These are phyloP conservation scores for Protonibea diacanthus DNA, from an alignment of 2,797 vertebrate genomes.

Conservation along the genomic window DNA sequence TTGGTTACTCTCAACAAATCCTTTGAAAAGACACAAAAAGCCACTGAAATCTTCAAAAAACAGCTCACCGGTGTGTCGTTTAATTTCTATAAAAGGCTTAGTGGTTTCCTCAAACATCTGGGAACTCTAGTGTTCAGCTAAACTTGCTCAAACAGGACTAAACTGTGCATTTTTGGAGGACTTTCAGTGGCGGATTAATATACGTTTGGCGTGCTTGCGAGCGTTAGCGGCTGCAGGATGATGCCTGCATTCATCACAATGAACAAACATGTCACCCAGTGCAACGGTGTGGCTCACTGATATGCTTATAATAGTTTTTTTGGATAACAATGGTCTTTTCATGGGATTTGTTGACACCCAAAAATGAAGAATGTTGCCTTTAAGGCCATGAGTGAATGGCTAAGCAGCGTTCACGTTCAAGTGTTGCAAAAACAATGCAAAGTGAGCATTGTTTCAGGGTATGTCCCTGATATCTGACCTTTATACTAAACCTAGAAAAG, in stretches of 20 bases:
- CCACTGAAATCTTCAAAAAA: too few relatives aligned
- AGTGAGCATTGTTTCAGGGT: conserved; percentile 41
- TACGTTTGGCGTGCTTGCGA: conserved; percentile 1
- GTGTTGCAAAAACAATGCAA: conserved; percentile 42
- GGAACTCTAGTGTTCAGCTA: too few relatives aligned
- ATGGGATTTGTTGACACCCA: conserved; percentile 22
- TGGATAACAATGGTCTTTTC: conserved; percentile 20
- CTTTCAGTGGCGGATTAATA: conserved; percentile 14
- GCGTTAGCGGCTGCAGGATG: neutral
- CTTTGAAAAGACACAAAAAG: neutral
- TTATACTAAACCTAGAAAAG: conserved; percentile 59
- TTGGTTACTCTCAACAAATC: neutral
- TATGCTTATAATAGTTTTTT: conserved; percentile 17
- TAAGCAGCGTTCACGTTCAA: conserved; percentile 35
- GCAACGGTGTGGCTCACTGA: neutral
- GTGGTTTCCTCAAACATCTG: too few relatives aligned
- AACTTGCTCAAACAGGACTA: neutral
- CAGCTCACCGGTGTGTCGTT: too few relatives aligned
- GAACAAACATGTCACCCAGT: conserved; percentile 8
- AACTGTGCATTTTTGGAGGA: neutral
- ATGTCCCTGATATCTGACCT: conserved; percentile 44
- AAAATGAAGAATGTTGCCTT: conserved; percentile 17
- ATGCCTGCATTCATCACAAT: neutral
- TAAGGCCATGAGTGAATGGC: conserved; percentile 34
- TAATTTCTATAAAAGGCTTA: too few relatives aligned